Evolutionary conservation across 2,797 vertebrate species (phyloP), one percentile per base, ranked within the genome.

Genomic region (Pangasius sanitwongsei): DNA sequence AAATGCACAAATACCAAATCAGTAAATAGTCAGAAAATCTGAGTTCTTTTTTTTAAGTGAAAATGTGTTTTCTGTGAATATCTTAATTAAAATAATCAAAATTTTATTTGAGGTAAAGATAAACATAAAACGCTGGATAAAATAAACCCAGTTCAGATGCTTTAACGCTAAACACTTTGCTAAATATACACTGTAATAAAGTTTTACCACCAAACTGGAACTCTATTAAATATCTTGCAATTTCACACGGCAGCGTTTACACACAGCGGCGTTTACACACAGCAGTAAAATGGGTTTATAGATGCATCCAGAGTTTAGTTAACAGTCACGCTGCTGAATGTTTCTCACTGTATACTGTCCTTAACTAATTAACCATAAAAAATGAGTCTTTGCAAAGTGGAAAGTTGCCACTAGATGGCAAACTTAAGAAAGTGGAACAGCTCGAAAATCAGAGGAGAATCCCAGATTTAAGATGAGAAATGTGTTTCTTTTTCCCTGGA

Each of bases 401-500:
- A 18, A 53, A 34, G 50, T 78, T 86, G n/a, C 89, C 91, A 90
- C 88, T 91, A 90, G 89, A 88, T 88, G 89, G 89, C 89, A 87
- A 89, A 89, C 65, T 11, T 37, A 61, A 59, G 25, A 50, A 50
- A 28, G 4, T 13, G 44, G 41, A 50, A 48, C 23, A 28, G 74
- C 11, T 77, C 41, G 0, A 25, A 75, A 44, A 59, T 59, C n/a
- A 20, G 12, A 82, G 25, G 6, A 6, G 3, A 80, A 8, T 23
- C n/a, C 2, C n/a, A 34, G 61, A 65, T 65, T 65, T 65, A 28
- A 4, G 6, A 11, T 28, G 25, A 65, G 3, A 15, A 23, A 61
- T 20, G 18, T 8, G 61, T 28, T 63, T 63, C 23, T 28, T 28
- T 28, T 3, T 9, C 3, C 25, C 25, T 11, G 23, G 8, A 63